These are phyloP conservation scores for Rissa tridactyla DNA, from an alignment of 2,113 vertebrate species.

Conservation along the genomic window DNA sequence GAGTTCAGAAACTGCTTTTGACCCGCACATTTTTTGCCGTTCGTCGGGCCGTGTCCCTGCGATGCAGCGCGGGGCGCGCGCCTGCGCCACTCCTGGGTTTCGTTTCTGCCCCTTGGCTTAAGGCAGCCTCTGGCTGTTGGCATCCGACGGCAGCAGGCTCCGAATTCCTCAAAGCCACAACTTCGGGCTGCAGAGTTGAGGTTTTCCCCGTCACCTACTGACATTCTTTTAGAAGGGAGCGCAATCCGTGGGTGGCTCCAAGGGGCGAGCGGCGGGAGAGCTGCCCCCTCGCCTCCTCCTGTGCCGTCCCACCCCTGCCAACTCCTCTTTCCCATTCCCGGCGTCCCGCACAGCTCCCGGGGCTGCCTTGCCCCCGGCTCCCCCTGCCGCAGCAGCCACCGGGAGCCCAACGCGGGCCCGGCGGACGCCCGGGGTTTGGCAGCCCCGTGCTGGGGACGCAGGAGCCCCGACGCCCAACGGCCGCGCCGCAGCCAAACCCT, in stretches of 20 bases:
- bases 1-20: not conserved
- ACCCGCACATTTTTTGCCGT: not conserved
- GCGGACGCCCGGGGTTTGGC: not conserved
- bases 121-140: not conserved
- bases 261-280: not conserved
- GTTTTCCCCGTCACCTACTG: not conserved
- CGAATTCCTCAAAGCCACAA: not conserved
- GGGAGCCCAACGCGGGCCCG: accelerated
- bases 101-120: not conserved
- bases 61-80: accelerated
- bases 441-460: not conserved
- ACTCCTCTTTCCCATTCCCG: not conserved
- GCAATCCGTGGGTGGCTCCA: not conserved
- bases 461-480: not conserved
- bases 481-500: too few species aligned
- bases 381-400: not conserved
- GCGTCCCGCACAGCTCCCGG: too few species aligned
- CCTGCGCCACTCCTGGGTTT: too few species aligned
- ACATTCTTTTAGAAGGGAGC: not conserved
- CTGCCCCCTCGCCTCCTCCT: not conserved
- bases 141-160: not conserved
- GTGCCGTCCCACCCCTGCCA: accelerated
- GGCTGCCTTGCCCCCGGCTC: not conserved
- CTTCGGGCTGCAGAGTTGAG: not conserved
- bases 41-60: not conserved